Conservation (phyloP, 1,140 invertebrate genomes). For the Oppia nitens region DNA sequence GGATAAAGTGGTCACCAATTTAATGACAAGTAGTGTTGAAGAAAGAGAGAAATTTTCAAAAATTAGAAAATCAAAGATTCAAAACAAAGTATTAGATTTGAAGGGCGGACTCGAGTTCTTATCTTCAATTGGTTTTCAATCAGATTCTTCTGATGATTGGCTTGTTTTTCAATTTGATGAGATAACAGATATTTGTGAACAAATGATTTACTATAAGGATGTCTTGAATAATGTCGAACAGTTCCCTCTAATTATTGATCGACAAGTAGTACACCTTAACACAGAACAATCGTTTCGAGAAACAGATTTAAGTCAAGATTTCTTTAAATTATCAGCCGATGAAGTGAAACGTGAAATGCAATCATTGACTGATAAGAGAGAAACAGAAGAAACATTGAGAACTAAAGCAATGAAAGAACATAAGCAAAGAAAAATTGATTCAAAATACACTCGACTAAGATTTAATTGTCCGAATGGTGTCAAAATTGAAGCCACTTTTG, state of each 20-base stretch:
- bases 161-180: neutral
- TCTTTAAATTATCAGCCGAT: constrained; percentile 1
- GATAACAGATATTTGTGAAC: neutral
- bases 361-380: constrained; percentile 2
- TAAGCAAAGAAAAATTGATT: neutral
- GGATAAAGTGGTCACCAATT: constrained; percentile 3
- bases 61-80: constrained; percentile 2
- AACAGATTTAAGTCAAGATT: neutral
- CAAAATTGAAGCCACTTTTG: constrained; percentile 5
- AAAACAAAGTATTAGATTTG: constrained; percentile 4
- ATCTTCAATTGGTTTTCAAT: constrained; percentile 8
- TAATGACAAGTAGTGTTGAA: neutral
- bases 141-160: constrained; percentile 1
- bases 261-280: neutral
- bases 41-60: constrained; percentile 7
- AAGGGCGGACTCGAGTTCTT: constrained; percentile 6
- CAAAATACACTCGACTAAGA: neutral
- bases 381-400: neutral
- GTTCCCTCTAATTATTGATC: neutral
- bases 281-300: neutral
- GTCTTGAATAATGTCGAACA: neutral
- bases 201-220: constrained; percentile 3
- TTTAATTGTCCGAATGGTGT: neutral
- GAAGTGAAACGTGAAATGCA: constrained; percentile 4
- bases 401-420: neutral